Conservation (phyloP, 2,113 vertebrate genomes). For the Quiscalus mexicanus region DNA sequence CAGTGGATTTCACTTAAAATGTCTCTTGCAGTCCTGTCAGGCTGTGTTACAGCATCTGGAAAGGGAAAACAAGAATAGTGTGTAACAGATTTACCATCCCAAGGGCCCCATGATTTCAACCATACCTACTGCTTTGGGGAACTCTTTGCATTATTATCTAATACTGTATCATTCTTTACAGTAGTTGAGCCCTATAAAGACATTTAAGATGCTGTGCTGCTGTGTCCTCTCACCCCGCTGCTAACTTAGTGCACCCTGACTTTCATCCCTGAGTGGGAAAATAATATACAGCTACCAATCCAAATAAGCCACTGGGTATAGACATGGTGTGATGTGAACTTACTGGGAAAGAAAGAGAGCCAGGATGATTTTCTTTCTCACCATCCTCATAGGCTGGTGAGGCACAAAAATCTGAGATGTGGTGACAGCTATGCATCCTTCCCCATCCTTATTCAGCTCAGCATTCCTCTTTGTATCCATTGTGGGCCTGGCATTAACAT, state of each 20-base stretch:
- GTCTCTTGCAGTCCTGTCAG: not conserved
- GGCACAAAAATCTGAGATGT: not conserved
- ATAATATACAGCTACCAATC: not conserved
- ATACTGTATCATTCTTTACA: not conserved
- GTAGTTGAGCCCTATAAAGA: not conserved
- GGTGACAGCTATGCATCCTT: not conserved
- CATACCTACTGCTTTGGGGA: not conserved
- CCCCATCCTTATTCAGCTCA: not conserved
- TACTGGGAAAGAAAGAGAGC: not conserved
- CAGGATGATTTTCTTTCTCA: not conserved
- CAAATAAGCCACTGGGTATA: not conserved
- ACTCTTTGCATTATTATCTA: not conserved
- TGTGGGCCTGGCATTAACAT: accelerated
- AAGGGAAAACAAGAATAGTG: not conserved
- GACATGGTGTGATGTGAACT: not conserved
- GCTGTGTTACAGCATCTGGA: not conserved
- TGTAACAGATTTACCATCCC: not conserved
- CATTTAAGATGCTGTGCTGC: not conserved
- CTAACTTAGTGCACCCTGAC: not conserved
- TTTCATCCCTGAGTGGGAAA: not conserved
- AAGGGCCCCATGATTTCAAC: not conserved
- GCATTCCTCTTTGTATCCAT: not conserved
- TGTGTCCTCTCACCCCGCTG: not conserved
- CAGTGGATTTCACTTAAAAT: not conserved
- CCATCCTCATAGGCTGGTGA: not conserved